Evolutionary conservation across 2,888 invertebrate genomes (phyloP), one percentile per base, ranked within the genome.

Genomic region (Blomia tropicalis): DNA sequence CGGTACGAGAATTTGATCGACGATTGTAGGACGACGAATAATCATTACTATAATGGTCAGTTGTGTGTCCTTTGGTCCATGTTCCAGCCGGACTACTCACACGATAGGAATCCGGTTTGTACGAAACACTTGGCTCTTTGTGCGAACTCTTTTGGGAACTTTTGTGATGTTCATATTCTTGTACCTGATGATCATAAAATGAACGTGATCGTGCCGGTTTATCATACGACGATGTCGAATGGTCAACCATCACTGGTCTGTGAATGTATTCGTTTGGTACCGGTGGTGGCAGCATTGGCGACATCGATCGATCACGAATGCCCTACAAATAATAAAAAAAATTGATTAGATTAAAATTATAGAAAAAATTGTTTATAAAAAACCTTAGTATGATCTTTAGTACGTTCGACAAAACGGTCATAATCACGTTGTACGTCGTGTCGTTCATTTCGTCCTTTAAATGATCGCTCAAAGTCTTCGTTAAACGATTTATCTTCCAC

Each of bases 381-480:
- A 14, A 56, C 56, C 56, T 56, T 56, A 14, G 56, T 31, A 32
- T 62, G 56, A n/a, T 56, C 62, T 36, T 41, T 53, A 23, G 62
- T 56, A 11, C 29, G n/a, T 36, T 64, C 58, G 54, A 60, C 43
- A 14, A 64, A 56, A 7, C 56, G 43, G 36, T 64, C 54, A 19
- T 59, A 56, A 30, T 53, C 54, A 22, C 44, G 54, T n/a, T 60
- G 31, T 2, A 60, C 60, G 4, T 64, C 64, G 19, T 29, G 27
- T 43, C 41, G 32, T 43, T 63, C 60, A 11, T 17, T 31, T 11
- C 25, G 19, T 19, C 22, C 43, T 25, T 54, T 60, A n/a, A 63
- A 63, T 31, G 60, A 60, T 5, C 56, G 36, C 32, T 63, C 53
- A 60, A 63, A 63, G 19, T 43, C 56, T 41, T 63, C 60, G 23